Conservation (phyloP, 2,113 vertebrate genomes). For the Smithornis capensis region DNA sequence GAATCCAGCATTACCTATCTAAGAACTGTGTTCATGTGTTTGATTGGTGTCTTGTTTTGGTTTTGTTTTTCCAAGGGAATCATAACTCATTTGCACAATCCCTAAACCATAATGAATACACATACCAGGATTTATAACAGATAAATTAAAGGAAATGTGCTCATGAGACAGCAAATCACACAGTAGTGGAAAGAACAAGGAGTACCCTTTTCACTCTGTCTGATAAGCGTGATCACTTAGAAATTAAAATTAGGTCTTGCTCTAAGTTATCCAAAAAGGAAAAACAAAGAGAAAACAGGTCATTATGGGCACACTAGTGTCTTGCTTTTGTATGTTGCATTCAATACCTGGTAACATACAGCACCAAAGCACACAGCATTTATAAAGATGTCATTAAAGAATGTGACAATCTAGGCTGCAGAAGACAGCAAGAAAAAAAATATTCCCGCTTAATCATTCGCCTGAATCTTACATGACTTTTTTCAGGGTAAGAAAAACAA, state of each 20-base stretch:
- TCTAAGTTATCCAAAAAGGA: no score
- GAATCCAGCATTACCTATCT: background rate
- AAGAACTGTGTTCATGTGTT: background rate
- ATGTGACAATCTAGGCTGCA: background rate
- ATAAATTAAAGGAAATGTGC: slow-evolving; percentile 1
- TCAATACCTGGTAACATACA: background rate
- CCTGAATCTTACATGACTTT: background rate
- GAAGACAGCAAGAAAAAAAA: background rate
- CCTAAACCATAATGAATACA: background rate
- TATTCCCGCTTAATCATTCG: background rate
- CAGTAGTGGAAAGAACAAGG: background rate
- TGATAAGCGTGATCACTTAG: background rate
- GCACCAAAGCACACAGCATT: background rate
- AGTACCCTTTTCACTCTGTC: slow-evolving; percentile 18
- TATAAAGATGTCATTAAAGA: background rate
- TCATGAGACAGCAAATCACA: background rate
- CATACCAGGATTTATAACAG: slow-evolving; percentile 10
- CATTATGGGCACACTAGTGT: background rate
- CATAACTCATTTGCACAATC: slow-evolving; percentile 29
- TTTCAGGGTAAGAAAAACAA: background rate
- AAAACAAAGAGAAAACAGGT: background rate
- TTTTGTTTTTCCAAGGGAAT: slow-evolving; percentile 20
- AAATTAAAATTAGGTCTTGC: no score
- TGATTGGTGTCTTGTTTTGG: background rate
- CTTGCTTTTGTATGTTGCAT: background rate